Evolutionary conservation across 92 coral and sea anemone species (phyloP).

Genomic region (Actinernus sp.): DNA sequence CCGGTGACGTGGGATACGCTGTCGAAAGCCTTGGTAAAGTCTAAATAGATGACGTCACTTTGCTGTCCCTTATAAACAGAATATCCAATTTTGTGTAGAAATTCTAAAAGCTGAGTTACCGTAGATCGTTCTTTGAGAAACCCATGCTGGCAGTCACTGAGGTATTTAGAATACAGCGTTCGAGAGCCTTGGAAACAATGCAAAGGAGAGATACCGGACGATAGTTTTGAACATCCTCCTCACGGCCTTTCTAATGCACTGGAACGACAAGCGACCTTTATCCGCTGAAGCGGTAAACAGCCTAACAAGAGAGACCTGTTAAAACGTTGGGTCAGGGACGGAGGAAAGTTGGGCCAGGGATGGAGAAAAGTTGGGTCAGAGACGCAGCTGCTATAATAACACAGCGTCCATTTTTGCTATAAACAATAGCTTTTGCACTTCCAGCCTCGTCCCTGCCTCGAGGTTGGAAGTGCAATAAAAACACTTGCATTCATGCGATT

Average conservation of each 20-base stretch:
- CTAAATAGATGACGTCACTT: conserved; percentile 22
- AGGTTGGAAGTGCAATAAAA: too few species aligned
- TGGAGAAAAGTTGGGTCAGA: too few species aligned
- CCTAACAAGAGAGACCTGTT: conserved; percentile 39
- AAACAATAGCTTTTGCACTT: too few species aligned
- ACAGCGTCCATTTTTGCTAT: too few species aligned
- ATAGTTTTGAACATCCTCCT: conserved; percentile 35
- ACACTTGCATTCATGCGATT: too few species aligned
- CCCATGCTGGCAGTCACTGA: conserved; percentile 40
- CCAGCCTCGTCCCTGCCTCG: too few species aligned
- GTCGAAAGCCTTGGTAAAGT: conserved; percentile 26
- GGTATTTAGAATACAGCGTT: conserved; percentile 20
- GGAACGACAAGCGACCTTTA: conserved; percentile 25
- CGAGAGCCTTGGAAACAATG: conserved; percentile 42
- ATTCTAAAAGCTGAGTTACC: conserved; percentile 37
- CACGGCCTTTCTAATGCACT: conserved; percentile 15
- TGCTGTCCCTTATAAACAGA: conserved; percentile 13
- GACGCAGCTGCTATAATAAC: too few species aligned
- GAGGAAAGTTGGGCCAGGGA: too few species aligned
- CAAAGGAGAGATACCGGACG: conserved; percentile 41
- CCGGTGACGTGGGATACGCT: conserved; percentile 30
- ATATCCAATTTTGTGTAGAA: conserved; percentile 18
- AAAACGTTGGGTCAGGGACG: conserved; percentile 21
- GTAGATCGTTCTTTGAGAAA: conserved; percentile 52
- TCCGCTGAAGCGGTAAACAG: too few species aligned